A percentile compares a stretch with the other conserved stretches of the same genome.
Evolutionary conservation across 2,113 vertebrate genomes (phyloP).

Genomic region (Desmodus rotundus): DNA sequence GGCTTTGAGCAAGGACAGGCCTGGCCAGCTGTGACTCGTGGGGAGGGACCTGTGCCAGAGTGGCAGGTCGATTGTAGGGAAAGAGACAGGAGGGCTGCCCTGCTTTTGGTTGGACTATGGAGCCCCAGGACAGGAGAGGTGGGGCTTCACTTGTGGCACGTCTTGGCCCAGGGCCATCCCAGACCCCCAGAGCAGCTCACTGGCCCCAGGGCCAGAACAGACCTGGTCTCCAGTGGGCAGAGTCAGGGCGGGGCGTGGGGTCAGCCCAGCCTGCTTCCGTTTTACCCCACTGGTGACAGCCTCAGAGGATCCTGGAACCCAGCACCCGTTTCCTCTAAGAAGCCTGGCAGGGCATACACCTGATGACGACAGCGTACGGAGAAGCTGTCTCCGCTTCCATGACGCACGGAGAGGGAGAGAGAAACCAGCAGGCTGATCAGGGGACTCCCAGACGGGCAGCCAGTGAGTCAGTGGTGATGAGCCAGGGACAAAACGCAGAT

Average conservation of each 20-base stretch:
- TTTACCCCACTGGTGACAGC: not conserved
- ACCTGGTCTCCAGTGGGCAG: not conserved
- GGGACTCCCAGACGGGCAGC: not conserved
- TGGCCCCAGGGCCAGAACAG: not conserved
- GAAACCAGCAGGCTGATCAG: not conserved
- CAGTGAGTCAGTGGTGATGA: conserved; percentile 56
- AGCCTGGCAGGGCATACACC: not conserved
- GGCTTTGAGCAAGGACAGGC: not conserved
- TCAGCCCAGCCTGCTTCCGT: not conserved
- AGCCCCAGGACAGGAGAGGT: not conserved
- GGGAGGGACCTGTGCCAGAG: not conserved
- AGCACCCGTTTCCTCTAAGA: not conserved
- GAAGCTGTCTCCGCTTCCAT: not conserved
- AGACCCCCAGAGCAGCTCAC: not conserved
- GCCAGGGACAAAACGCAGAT: not conserved
- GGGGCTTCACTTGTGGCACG: not conserved
- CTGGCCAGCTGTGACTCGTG: not conserved
- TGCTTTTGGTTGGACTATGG: not conserved
- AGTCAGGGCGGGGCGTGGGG: not conserved
- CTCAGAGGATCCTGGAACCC: not conserved
- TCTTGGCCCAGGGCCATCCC: not conserved
- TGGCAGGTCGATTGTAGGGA: no score
- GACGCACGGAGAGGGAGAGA: not conserved
- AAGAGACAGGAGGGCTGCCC: not conserved
- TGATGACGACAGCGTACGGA: not conserved